Base-by-base conservation (phyloP, 2,797 vertebrate species). In the Gymnothorax javanicus region DNA sequence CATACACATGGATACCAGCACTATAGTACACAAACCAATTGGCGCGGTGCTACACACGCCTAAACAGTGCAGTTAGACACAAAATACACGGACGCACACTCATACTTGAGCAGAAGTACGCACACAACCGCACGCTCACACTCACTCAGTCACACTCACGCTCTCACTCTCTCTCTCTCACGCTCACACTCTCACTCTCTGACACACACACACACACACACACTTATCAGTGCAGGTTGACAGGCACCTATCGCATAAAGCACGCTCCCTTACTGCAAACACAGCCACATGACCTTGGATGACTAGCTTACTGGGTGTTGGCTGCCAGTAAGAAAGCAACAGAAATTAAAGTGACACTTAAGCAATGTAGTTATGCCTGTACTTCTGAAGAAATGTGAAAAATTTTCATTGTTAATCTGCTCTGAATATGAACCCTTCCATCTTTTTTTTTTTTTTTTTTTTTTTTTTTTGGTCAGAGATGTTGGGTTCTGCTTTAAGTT, bases 201-300 rank as follows among this genome's bases (percentile, higher is more conserved):
- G 2, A 43, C 33, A 43, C 87, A 89, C 4, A 67, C 25, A 15
- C 87, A 89, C 90, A 90, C 91, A 90, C 84, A 15, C 88, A 90
- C 62, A 62, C 54, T 43, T 43, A 43, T 43, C 33, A 43, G 33
- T 43, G 33, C 33, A 43, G 33, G 33, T 43, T 2, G 33, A 69
- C 52, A 83, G 15, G 43, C 82, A 79, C 90, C 87, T 20, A 33
- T 27, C 27, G 11, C 69, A 33, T 13, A 33, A 12, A 17, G 13
- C 0, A 17, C 60, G 69, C 27, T 73, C 69, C 3, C 69, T 33
- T 27, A 43, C 11, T 13, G 69, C 9, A 73, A 73, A 52, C 73
- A 77, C 1, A 33, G 71, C 7, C 71, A 43, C 43, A 52, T 15
- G 43, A 3, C 13, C 69, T 33, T 9, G 69, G 12, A 33, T 13